Percentiles rank a stretch among this genome's conserved stretches.
These are phyloP conservation scores for Catharus bicknelli DNA, from an alignment of 2,113 vertebrate species.

Conservation along the genomic window DNA sequence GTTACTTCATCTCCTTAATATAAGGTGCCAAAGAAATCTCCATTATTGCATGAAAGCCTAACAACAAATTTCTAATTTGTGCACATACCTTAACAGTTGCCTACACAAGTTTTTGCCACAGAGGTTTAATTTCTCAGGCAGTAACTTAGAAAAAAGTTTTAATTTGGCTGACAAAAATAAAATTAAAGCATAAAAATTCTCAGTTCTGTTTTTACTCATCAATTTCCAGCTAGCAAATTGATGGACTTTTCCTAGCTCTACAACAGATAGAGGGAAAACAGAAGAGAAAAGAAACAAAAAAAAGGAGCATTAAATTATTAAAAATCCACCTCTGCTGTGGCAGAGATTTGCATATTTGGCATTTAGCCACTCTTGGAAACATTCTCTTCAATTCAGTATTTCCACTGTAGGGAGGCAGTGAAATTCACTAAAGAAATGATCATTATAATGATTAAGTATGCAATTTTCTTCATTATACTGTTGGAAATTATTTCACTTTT, in stretches of 20 bases:
- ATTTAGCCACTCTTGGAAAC: neutral
- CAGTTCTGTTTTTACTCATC: neutral
- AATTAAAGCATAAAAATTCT: neutral
- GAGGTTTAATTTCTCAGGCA: neutral
- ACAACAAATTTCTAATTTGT: neutral
- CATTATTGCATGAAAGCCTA: neutral
- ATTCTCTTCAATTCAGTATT: constrained; percentile 6
- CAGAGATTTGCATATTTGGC: neutral
- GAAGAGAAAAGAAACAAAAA: neutral
- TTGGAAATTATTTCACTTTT: neutral
- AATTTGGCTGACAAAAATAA: neutral
- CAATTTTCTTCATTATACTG: neutral
- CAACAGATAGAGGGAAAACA: neutral
- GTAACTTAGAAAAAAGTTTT: neutral
- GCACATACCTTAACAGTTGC: neutral
- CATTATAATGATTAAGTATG: neutral
- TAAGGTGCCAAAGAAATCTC: neutral
- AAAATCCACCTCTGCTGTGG: neutral
- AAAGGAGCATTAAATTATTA: neutral
- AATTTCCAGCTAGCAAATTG: neutral
- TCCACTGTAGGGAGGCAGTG: neutral
- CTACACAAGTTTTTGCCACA: neutral
- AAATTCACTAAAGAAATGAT: neutral
- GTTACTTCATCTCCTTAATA: neutral
- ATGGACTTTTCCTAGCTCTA: neutral